These are phyloP conservation scores for Acrocephalus arundinaceus DNA, from an alignment of 2,113 vertebrate species.

Conservation along the genomic window DNA sequence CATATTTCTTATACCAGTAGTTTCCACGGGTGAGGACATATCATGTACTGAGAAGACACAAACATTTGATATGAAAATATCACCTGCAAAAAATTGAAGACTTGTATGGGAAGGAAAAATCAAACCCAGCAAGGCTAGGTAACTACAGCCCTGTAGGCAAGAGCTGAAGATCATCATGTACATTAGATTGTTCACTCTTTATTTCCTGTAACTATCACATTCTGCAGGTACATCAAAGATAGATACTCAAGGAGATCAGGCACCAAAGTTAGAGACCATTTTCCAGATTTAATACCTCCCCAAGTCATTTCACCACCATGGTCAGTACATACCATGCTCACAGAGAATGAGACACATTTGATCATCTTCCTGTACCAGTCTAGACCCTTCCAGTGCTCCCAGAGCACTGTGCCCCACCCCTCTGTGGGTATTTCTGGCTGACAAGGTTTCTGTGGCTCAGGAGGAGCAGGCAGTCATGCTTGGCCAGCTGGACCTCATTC, in stretches of 20 bases:
- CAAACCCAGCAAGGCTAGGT: background rate
- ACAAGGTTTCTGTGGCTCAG: background rate
- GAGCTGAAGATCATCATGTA: background rate
- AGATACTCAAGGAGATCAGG: background rate
- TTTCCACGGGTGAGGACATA: background rate
- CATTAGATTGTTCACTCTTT: background rate
- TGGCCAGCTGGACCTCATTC: background rate
- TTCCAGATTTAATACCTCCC: background rate
- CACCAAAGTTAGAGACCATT: background rate
- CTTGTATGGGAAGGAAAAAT: background rate
- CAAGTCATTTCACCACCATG: background rate
- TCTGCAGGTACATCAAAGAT: background rate
- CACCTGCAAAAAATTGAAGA: background rate
- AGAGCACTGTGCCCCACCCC: background rate
- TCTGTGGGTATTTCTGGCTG: background rate
- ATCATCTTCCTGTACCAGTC: background rate
- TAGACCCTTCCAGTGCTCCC: background rate
- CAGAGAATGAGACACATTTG: background rate
- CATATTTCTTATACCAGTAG: background rate
- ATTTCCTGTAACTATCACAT: background rate
- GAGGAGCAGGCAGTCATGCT: background rate
- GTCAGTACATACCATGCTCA: background rate
- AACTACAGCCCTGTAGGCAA: background rate
- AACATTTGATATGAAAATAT: background rate
- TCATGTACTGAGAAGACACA: background rate